Base-by-base conservation (phyloP, 1,140 invertebrate genomes). In the Bombus balteatus region DNA sequence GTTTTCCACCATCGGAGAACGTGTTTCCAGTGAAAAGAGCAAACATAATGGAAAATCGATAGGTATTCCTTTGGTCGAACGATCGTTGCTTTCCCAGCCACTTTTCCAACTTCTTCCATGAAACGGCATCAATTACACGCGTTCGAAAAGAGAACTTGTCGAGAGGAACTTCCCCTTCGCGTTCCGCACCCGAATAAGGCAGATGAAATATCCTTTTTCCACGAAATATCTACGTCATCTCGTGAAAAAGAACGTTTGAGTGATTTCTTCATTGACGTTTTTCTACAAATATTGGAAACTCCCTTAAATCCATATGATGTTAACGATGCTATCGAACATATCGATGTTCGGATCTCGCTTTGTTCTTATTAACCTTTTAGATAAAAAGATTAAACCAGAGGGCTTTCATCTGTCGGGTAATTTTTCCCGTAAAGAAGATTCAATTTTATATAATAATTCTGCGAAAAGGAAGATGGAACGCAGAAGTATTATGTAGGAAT, bases 31-130 rank as follows among this genome's bases (percentile, higher is more conserved):
- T 65, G 39, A 43, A 74, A 65, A 65, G 47, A 25, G 41, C 78
- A 28, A 25, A 32, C 18, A 13, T 81, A 72, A 72, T 59, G 37
- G 47, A n/a, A 72, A 81, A 81, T 32, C 34, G 47, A 73, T 73
- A 28, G 53, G 34, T 37, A 2, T n/a, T 73, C 25, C 28, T 73
- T 43, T 18, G 28, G n/a, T 41, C 15, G 66, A 39, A 41, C 53
- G 47, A 62, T 59, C 34, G 70, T 4, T 57, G 37, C n/a, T 22
- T 72, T 34, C 18, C 2, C 1, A 34, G 3, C 37, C 39, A 34
- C 18, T 72, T 72, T 73, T 62, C 34, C 1, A 43, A 59, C 37
- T 43, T 15, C n/a, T 72, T 53, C 13, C 10, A 3, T 0, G 6
- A 9, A 65, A 28, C 37, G 18, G 68, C 53, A 5, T 71, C 34